These are phyloP conservation scores for Trochalopteron elliotii DNA, from an alignment of 2,113 vertebrate species.

Conservation along the genomic window DNA sequence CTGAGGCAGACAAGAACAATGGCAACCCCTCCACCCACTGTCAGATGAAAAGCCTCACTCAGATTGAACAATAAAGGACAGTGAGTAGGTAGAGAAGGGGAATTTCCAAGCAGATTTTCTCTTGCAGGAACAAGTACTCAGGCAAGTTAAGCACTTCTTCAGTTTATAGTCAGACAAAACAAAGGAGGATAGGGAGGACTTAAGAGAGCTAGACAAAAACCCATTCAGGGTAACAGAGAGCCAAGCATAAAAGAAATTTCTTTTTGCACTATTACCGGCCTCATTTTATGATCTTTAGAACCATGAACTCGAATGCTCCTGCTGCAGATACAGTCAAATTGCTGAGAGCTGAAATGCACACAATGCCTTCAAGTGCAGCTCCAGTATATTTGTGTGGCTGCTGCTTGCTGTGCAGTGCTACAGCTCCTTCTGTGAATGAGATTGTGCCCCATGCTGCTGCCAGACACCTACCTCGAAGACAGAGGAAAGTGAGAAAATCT, in stretches of 20 bases:
- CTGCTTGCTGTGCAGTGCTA: rapidly evolving
- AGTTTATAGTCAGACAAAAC: slow-evolving; percentile 28
- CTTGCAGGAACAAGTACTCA: background rate
- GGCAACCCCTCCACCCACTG: background rate
- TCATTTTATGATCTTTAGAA: slow-evolving; percentile 10
- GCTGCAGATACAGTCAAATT: background rate
- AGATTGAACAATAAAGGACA: background rate
- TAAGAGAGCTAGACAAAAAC: background rate
- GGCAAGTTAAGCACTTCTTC: slow-evolving; percentile 33
- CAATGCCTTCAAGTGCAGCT: background rate
- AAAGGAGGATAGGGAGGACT: background rate
- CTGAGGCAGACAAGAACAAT: background rate
- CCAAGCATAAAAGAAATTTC: background rate
- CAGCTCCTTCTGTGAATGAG: background rate
- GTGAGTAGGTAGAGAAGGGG: background rate
- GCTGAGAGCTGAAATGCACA: background rate
- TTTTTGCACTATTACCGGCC: background rate
- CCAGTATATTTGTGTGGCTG: background rate
- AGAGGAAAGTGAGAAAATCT: slow-evolving; percentile 99
- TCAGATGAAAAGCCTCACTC: background rate
- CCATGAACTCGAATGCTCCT: background rate
- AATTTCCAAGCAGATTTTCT: slow-evolving; percentile 15
- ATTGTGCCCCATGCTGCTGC: background rate
- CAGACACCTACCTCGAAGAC: slow-evolving; percentile 90
- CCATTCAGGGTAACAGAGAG: background rate